Base-by-base conservation (phyloP, 37 sponge, comb jelly and placozoan genomes). In the Sycon ciliatum region DNA sequence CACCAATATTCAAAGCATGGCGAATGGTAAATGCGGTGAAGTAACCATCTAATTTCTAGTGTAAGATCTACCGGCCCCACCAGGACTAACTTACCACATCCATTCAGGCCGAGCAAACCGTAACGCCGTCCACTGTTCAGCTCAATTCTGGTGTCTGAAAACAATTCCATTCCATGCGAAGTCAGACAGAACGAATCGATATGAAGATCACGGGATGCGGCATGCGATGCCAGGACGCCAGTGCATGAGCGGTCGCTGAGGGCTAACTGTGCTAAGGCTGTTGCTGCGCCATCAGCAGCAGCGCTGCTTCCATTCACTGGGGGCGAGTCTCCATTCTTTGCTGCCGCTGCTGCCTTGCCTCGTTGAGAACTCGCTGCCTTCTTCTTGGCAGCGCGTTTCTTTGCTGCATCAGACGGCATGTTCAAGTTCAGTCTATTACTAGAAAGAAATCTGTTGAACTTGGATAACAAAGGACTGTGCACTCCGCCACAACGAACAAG, bases 51-150 rank as follows among this genome's bases (percentile, higher is more conserved):
- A n/a, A n/a, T n/a, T n/a, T n/a, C n/a, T n/a, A n/a, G n/a, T n/a
- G n/a, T n/a, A 57, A 57, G 4, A 22, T 3, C 5, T 73, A 33
- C 57, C 18, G 34, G 7, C 32, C 18, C 23, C 13, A 52, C 6
- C 24, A 5, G 20, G 4, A 6, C 32, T 24, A 6, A 77, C 82
- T 62, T 65, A 85, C 95, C 95, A 80, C 87, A 85, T 32, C 95
- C 95, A 60, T 93, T 93, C 28, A 82, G 79, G 16, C 95, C 95
- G 16, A 93, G 73, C 29, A 93, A 82, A 1, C 95, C 95, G 34
- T 93, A 93, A 58, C 90, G 75, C 36, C 90, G 53, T 22, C 95
- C 90, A 46, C 49, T 79, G 68, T 93, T 93, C 23, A 93, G 78
- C 58, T 93, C 95, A 34, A 93, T 30, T 7, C 34, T 74, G n/a